Evolutionary conservation across 2,113 vertebrate species (phyloP).

Genomic region (Boleophthalmus pectinirostris): DNA sequence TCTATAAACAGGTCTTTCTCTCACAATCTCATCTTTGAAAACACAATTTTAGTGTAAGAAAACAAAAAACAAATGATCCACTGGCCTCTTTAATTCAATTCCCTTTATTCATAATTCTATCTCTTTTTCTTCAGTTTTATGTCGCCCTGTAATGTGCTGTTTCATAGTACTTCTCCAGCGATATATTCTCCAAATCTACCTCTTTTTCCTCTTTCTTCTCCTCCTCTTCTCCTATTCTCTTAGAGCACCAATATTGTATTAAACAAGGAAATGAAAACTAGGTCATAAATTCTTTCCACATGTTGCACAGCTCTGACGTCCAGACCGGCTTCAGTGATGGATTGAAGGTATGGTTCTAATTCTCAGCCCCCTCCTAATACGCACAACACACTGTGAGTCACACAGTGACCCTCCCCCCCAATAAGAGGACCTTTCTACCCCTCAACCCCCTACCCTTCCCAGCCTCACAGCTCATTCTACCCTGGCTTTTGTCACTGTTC

Average conservation of each 20-base stretch:
- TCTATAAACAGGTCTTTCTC: neutral
- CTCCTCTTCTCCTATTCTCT: conserved; percentile 43
- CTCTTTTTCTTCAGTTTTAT: neutral
- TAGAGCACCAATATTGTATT: conserved; percentile 57
- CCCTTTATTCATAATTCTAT: neutral
- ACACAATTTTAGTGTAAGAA: neutral
- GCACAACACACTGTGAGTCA: neutral
- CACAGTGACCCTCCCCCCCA: conserved; percentile 20
- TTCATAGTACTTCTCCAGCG: conserved; percentile 3
- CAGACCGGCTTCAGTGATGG: conserved; percentile 68
- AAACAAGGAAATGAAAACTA: conserved; percentile 81
- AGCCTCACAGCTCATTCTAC: conserved; percentile 31
- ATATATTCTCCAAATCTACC: conserved; percentile 27
- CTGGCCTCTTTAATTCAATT: neutral
- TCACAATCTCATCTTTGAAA: neutral
- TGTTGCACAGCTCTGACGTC: conserved; percentile 70
- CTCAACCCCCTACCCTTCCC: conserved; percentile 36
- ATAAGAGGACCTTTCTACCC: conserved; percentile 42
- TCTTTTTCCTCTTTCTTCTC: conserved; percentile 29
- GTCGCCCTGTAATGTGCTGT: conserved; percentile 4
- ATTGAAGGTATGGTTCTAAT: conserved; percentile 77
- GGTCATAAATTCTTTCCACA: conserved; percentile 84
- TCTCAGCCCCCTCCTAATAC: conserved; percentile 33
- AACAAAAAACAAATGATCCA: neutral
- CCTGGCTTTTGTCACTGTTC: conserved; percentile 39